Base-by-base conservation (phyloP, 2,797 vertebrate genomes). In the Mycteria americana region DNA sequence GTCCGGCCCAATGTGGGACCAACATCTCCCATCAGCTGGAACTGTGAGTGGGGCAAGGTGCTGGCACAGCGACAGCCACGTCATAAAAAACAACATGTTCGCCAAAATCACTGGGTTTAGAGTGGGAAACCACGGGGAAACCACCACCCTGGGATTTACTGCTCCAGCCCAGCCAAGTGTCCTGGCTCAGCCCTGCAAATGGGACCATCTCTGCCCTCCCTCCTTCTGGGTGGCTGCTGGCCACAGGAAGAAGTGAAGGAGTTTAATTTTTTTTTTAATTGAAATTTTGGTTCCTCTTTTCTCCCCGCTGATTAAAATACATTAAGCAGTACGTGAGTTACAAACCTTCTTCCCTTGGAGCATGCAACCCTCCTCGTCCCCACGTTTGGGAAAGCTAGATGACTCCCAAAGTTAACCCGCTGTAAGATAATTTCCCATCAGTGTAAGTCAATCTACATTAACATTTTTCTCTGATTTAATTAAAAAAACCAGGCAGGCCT, bases 1-100 rank as follows among this genome's bases (percentile, higher is more conserved):
- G 35, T 68, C 78, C 7, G 3, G 45, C 57, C 33, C 0, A 0
- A 37, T 0, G 3, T 25, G 70, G 69, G 69, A 62, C 57, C 2
- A 0, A 50, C 77, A 30, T 27, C 13, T 15, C 56, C 41, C 6
- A 1, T 54, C 77, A 79, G 56, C 8, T 2, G 2, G 56, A 35
- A 85, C 75, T 53, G 33, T 5, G 74, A 85, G 75, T 7, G 3
- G 37, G n/a, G 16, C 13, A 14, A 74, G 77, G 45, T 24, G 81
- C 85, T 82, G 79, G 68, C 88, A 82, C n/a, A 18, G 67, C 3
- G 1, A 30, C 0, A 8, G 30, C 56, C 13, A 46, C 0, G 0
- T 25, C 62, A 8, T 59, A 25, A 53, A 86, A 73, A 13, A 0
- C 11, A 9, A 37, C 37, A 2, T 0, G 27, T 50, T 22, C 18